These are phyloP conservation scores for Phorcus lineatus DNA, from an alignment of 2,888 invertebrate genomes.

Conservation along the genomic window DNA sequence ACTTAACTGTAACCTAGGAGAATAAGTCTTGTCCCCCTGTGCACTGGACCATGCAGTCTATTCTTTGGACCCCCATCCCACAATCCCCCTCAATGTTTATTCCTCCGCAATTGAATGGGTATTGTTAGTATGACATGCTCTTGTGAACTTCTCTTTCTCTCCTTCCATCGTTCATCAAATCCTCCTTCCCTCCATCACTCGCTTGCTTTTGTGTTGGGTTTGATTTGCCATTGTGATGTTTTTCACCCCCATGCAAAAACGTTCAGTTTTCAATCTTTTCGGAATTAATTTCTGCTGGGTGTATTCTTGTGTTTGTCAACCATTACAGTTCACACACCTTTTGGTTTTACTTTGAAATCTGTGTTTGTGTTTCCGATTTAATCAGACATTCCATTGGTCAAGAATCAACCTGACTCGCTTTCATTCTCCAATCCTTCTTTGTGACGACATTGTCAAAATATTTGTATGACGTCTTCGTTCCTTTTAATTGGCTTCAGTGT, in stretches of 20 bases:
- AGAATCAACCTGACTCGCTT: no score
- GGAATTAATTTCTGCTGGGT: background rate
- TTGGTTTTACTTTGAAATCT: background rate
- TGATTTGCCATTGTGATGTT: background rate
- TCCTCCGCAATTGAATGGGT: background rate
- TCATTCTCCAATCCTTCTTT: no score
- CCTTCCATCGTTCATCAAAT: conserved; percentile 18
- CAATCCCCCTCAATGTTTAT: background rate
- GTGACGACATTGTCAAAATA: no score
- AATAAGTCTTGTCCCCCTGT: background rate
- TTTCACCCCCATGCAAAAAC: background rate
- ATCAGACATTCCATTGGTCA: background rate
- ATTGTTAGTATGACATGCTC: conserved; percentile 4
- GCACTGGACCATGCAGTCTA: background rate
- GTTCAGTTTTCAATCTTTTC: conserved; percentile 7
- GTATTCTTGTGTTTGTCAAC: background rate
- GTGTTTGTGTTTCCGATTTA: background rate
- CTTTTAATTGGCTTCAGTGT: no score
- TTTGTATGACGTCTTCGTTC: no score
- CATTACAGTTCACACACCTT: no score
- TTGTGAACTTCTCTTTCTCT: conserved; percentile 5
- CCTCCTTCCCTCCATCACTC: background rate
- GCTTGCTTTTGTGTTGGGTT: background rate
- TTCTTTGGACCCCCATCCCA: background rate
- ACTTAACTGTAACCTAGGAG: background rate